Percentiles rank a stretch among this genome's conserved stretches.
These are phyloP conservation scores for Lamproptera curius DNA, from an alignment of 2,888 invertebrate genomes.

Conservation along the genomic window DNA sequence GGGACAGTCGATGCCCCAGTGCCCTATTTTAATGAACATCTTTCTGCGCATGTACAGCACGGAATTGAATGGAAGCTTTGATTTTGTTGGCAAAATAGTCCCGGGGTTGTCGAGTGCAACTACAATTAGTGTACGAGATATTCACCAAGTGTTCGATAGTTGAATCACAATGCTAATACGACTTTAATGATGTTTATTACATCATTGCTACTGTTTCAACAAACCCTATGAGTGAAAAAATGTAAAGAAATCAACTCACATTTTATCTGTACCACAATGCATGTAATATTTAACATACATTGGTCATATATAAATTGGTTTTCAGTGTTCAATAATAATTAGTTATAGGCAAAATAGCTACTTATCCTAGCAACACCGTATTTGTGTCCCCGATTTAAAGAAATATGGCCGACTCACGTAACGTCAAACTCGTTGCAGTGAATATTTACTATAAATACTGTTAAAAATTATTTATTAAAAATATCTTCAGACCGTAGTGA, in stretches of 20 bases:
- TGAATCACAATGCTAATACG: too few species aligned
- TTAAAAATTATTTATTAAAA: slow-evolving; percentile 30
- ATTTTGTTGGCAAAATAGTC: slow-evolving; percentile 27
- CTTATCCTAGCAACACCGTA: slow-evolving; percentile 55
- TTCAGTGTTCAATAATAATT: too few species aligned
- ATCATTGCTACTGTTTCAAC: too few species aligned
- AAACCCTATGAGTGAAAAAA: too few species aligned
- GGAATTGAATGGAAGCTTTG: slow-evolving; percentile 38
- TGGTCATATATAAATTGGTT: too few species aligned
- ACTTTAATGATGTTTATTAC: too few species aligned
- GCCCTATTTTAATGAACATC: slow-evolving; percentile 48
- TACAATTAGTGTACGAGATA: slow-evolving; percentile 9
- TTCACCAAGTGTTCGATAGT: too few species aligned
- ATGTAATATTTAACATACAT: too few species aligned
- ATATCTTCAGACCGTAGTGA: slow-evolving; percentile 36
- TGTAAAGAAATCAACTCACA: too few species aligned
- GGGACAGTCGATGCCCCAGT: slow-evolving; percentile 67
- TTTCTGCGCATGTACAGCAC: slow-evolving; percentile 52
- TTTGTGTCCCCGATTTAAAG: slow-evolving; percentile 51
- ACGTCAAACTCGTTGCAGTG: slow-evolving; percentile 65
- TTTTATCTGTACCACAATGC: too few species aligned
- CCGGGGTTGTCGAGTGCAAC: slow-evolving; percentile 27
- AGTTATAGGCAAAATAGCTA: too few species aligned
- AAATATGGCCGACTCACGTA: slow-evolving; percentile 68
- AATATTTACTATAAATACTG: slow-evolving; percentile 55